Base-by-base conservation (phyloP, 2,888 invertebrate species). In the Plusia festucae region DNA sequence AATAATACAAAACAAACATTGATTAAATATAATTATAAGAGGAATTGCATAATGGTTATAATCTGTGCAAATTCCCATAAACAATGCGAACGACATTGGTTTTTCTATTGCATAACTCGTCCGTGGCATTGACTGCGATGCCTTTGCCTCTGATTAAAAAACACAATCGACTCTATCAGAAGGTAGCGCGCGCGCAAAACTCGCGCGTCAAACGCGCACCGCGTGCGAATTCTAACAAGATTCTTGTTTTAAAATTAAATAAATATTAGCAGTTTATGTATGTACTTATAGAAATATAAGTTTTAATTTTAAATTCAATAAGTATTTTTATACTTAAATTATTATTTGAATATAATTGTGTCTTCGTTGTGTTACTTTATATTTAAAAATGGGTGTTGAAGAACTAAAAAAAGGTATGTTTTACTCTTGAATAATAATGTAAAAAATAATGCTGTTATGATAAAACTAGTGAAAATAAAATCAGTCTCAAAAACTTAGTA, bases 121-220 rank as follows among this genome's bases (percentile, higher is more conserved):
- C 46, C 62, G 44, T 67, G 76, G 49, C 78, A 76, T 67, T 78
- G 78, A 66, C 49, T 55, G 18, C 40, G 46, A 51, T 66, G 46
- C 13, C 56, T 56, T 64, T 53, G 59, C 61, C 20, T 55, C n/a
- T 27, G 61, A 55, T 57, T 53, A 56, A 61, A 70, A 65, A 67
- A 62, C 34, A 27, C 40, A 13, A 54, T 58, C 8, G 40, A 96
- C 96, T 77, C 60, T 53, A 65, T 64, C 68, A 61, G 52, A 49
- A 60, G 60, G 15, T 46, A 53, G 78, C 70, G 76, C 75, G 75
- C 66, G 75, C 66, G 78, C 76, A 76, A 58, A 16, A 64, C 60
- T 18, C 18, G 66, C 75, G 70, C 64, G 61, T 34, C 15, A 16
- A 20, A 9, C 54, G 64, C 64, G 78, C 64, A 11, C 16, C 13